phyloP scores from a whole-genome alignment of 2,113 vertebrate genomes.

The Ramphastos sulfuratus region DNA sequence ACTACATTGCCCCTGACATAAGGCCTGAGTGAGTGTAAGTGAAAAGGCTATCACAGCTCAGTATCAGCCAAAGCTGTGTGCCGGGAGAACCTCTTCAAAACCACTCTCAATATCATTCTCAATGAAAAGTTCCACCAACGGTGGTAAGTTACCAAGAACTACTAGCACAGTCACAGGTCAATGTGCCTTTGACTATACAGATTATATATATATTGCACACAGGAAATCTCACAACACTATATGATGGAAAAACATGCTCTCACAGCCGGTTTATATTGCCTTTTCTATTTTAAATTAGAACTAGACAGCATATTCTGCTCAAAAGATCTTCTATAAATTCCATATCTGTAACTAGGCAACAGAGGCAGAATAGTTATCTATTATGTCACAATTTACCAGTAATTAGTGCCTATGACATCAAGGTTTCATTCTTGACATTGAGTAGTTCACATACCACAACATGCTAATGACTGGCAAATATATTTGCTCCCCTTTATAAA shows the following conservation, averaged over 20 bases:
- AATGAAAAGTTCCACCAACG: not conserved
- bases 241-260: not conserved
- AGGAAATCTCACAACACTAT: not conserved
- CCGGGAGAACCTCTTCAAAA: not conserved
- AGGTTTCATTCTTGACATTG: not conserved
- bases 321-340: not conserved
- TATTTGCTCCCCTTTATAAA: not conserved
- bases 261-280: not conserved
- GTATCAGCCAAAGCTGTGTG: not conserved
- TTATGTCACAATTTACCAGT: not conserved
- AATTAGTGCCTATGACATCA: not conserved
- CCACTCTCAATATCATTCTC: not conserved
- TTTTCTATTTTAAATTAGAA: not conserved
- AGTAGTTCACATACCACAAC: not conserved
- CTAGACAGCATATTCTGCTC: not conserved
- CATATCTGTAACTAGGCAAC: not conserved
- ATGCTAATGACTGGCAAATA: not conserved
- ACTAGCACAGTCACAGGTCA: not conserved
- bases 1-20: not conserved
- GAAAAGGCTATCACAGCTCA: not conserved
- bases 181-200: accelerated
- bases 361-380: not conserved
- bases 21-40: not conserved
- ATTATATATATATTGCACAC: not conserved
- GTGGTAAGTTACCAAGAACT: not conserved